Percentiles rank a stretch among this genome's conserved stretches.
phyloP scores from a whole-genome alignment of 37 sponge, comb jelly and placozoan genomes.

The Cliona cf. orientalis region DNA sequence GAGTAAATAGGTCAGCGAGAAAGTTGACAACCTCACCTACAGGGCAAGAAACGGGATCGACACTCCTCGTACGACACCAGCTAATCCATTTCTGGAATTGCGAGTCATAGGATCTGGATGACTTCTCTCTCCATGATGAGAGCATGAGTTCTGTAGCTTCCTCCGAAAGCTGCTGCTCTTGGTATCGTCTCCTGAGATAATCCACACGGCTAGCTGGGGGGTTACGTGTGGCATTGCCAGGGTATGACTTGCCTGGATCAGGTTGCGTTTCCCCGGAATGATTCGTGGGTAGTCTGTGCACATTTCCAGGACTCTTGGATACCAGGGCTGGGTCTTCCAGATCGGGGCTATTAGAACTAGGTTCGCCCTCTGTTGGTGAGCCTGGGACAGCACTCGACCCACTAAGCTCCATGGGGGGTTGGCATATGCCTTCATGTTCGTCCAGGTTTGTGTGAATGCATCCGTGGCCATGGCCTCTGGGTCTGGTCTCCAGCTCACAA shows the following conservation, averaged over 20 bases:
- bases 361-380: background rate
- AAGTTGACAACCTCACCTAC: conserved; percentile 53
- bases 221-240: conserved; percentile 12
- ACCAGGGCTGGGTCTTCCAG: conserved; percentile 52
- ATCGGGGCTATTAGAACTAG: conserved; percentile 51
- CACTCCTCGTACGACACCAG: conserved; percentile 37
- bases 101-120: conserved; percentile 33
- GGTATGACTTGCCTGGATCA: conserved; percentile 26
- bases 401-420: conserved; percentile 49
- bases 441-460: conserved; percentile 48
- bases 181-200: conserved; percentile 56
- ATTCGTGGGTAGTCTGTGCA: conserved; percentile 27
- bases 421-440: conserved; percentile 20
- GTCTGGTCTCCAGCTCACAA: conserved; percentile 57
- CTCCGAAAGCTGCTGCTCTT: conserved; percentile 13
- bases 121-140: conserved; percentile 44
- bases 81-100: conserved; percentile 32
- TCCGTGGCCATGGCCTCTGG: conserved; percentile 48
- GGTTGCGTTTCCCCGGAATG: background rate
- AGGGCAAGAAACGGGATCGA: conserved; percentile 52
- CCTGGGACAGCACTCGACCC: conserved; percentile 29
- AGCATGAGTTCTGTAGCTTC: conserved; percentile 41
- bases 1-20: conserved; percentile 33
- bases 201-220: conserved; percentile 46
- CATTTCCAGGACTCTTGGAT: conserved; percentile 31